Conservation (phyloP, 2,797 vertebrate genomes). For the Sebastolobus alascanus region DNA sequence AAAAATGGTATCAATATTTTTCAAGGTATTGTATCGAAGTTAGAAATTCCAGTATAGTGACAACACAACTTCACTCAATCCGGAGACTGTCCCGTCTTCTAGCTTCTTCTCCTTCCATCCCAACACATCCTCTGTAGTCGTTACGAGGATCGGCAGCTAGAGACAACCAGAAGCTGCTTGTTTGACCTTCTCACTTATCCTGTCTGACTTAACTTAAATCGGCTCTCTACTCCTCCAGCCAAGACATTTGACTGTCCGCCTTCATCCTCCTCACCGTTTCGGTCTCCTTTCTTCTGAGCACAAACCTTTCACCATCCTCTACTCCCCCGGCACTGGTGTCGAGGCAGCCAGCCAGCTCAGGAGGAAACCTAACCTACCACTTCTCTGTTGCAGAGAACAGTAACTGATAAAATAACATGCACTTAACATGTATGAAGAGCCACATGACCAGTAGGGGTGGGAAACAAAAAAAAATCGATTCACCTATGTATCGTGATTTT, state of each 20-base stretch:
- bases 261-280: constrained; percentile 20
- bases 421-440: background rate
- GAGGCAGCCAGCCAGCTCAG: constrained; percentile 14
- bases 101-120: constrained; percentile 1
- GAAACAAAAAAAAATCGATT: too few species aligned
- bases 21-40: too few species aligned
- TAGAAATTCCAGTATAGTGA: too few species aligned
- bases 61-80: background rate
- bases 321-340: background rate
- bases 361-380: background rate
- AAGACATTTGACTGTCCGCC: constrained; percentile 28
- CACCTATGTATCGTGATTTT: too few species aligned
- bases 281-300: constrained; percentile 24
- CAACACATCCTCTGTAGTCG: background rate
- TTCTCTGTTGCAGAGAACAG: constrained; percentile 1
- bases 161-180: constrained; percentile 42
- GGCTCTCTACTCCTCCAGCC: constrained; percentile 28
- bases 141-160: constrained; percentile 10
- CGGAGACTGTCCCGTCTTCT: background rate
- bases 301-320: constrained; percentile 28
- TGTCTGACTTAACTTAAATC: constrained; percentile 36
- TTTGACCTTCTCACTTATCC: constrained; percentile 42
- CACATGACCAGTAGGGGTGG: background rate
- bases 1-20: too few species aligned
- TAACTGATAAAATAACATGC: background rate